Evolutionary conservation across 2,888 invertebrate genomes (phyloP), one percentile per base, ranked within the genome.

Genomic region (Leucoma salicis): DNA sequence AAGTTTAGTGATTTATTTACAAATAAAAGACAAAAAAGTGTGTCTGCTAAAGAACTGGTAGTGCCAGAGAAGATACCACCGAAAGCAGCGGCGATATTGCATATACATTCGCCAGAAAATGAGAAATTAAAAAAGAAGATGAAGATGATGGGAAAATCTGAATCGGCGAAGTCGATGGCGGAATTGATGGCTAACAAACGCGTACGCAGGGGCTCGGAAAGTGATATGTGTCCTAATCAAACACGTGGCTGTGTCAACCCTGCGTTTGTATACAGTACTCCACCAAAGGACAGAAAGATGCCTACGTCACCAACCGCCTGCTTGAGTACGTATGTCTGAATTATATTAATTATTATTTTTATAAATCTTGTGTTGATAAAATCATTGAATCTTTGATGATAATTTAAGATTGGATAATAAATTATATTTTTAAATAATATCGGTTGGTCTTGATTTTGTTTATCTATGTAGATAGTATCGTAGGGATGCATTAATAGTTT

Each of bases 1-100:
- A 90, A 89, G 52, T 88, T 90, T 42, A 81, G 77, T 63, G 90
- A 90, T 69, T 71, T 90, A 49, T 90, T 90, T 65, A 66, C 70
- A n/a, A 85, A 85, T 55, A 89, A 88, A 48, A 89, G 87, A 49
- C 79, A 82, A 37, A 89, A 89, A 46, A 85, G 84, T 66, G 71
- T 69, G 14, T 83, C 82, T 1, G 80, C 85, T n/a, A 89, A 88
- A 41, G 85, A 86, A 46, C 49, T 89, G 13, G 45, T 83, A 27
- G 69, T 86, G 32, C 92, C 92, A 0, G 81, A 89, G 24, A 81
- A 82, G 48, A 90, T 92, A 47, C 92, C 92, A 5, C 92, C 92
- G 0, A 92, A 93, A 72, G 92, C 92, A 1, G 92, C 92, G 0
- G 92, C 92, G 2, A 66, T 92, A 18, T 64, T 92, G 32, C 92